Base-by-base conservation (phyloP, 2,797 vertebrate genomes). In the Loris lydekkerianus region DNA sequence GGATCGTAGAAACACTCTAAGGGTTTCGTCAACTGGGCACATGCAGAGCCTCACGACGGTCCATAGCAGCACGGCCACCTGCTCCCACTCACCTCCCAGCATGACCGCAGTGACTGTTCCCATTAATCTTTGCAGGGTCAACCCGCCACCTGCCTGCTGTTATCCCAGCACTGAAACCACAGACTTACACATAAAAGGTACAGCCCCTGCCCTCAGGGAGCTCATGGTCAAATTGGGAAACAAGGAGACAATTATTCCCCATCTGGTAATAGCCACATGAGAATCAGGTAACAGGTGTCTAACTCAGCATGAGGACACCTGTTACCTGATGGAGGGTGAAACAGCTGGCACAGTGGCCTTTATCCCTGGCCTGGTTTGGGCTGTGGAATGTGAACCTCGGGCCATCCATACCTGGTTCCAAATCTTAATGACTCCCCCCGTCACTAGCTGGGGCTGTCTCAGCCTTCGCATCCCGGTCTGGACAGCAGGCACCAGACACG, bases 21-120 rank as follows among this genome's bases (percentile, higher is more conserved):
- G 10, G 17, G 11, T 34, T 20, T 34, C 5, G 1, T 10, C 46
- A 31, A 13, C 2, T 18, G 6, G 8, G 29, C 2, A 17, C 7
- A 20, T 56, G 31, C 9, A 40, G 56, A 10, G 4, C 9, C 46
- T 11, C 46, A 1, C 29, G 0, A 21, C 0, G 1, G 5, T 17
- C 34, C 10, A 11, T 58, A 7, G 14, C 34, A 18, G 56, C 56
- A 21, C 34, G 3, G 27, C 73, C 3, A 17, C 27, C 10, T 10
- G 10, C 13, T 76, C 27, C 2, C 27, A 1, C 46, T 53, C 9
- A 3, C 29, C 46, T 21, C 46, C 46, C 46, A 8, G 27, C 43
- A 4, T 11, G 18, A 20, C 61, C 20, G 10, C 18, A 1, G 10
- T 18, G 7, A n/a, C 17, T 53, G 4, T 63, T n/a, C 13, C 25